phyloP scores from a whole-genome alignment of 2,797 vertebrate species.

The Etheostoma perlongum region DNA sequence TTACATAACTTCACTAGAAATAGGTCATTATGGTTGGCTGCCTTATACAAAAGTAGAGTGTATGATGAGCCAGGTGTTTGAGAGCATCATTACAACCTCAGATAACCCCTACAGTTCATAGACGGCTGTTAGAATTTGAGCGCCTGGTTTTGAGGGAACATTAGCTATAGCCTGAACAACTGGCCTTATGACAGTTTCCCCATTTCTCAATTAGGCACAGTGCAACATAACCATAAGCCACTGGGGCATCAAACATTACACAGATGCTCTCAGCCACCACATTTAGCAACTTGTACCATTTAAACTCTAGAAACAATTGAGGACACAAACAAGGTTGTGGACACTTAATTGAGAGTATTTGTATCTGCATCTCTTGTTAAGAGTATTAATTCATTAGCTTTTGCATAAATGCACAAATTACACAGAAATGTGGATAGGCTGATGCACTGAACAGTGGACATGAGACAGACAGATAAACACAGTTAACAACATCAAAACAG shows the following conservation, averaged over 20 bases:
- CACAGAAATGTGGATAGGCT: neutral
- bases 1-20: constrained; percentile 49
- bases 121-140: constrained; percentile 33
- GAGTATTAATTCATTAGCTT: neutral
- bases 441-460: constrained; percentile 1
- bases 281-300: constrained; percentile 38
- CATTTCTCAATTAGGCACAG: constrained; percentile 52
- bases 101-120: constrained; percentile 49
- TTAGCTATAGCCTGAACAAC: constrained; percentile 53
- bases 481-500: neutral
- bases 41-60: constrained; percentile 23
- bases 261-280: constrained; percentile 46
- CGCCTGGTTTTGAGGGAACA: constrained; percentile 36
- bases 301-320: constrained; percentile 37
- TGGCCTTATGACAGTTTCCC: constrained; percentile 43
- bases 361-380: neutral
- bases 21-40: constrained; percentile 43
- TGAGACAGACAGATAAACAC: constrained; percentile 1
- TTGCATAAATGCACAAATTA: neutral
- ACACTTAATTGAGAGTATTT: constrained; percentile 6
- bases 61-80: constrained; percentile 43
- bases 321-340: constrained; percentile 32
- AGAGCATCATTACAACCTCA: constrained; percentile 40
- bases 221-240: constrained; percentile 49
- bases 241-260: constrained; percentile 29